A percentile compares a stretch with the other conserved stretches of the same genome.
Conservation (phyloP, 2,888 invertebrate genomes). For the Sinhomidia bicolor region DNA sequence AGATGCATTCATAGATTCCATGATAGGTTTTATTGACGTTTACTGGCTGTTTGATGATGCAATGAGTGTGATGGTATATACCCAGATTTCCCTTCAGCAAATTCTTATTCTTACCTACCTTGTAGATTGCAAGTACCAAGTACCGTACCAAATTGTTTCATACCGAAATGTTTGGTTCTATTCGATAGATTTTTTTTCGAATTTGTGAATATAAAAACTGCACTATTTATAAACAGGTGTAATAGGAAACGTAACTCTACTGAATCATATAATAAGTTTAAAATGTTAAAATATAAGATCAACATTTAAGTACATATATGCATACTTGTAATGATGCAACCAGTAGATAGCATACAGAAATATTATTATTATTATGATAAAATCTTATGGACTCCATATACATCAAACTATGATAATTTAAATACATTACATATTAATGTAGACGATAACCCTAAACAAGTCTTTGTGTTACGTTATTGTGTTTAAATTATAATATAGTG, state of each 20-base stretch:
- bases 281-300: no score
- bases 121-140: background rate
- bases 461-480: background rate
- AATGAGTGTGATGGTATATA: background rate
- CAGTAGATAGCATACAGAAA: no score
- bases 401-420: background rate
- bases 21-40: background rate
- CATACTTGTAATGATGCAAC: no score
- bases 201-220: background rate
- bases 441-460: background rate
- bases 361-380: no score
- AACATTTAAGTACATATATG: no score
- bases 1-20: background rate
- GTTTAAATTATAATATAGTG: background rate
- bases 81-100: background rate
- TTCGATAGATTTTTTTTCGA: background rate
- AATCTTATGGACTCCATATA: no score
- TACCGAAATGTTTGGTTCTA: background rate
- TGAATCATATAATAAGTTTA: no score
- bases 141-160: conserved; percentile 6
- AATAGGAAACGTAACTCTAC: no score
- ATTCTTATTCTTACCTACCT: background rate
- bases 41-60: background rate
- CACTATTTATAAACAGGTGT: conserved; percentile 10
- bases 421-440: background rate